Percentiles rank a stretch among this genome's conserved stretches.
phyloP scores from a whole-genome alignment of 2,113 vertebrate species.

The Chitala chitala region DNA sequence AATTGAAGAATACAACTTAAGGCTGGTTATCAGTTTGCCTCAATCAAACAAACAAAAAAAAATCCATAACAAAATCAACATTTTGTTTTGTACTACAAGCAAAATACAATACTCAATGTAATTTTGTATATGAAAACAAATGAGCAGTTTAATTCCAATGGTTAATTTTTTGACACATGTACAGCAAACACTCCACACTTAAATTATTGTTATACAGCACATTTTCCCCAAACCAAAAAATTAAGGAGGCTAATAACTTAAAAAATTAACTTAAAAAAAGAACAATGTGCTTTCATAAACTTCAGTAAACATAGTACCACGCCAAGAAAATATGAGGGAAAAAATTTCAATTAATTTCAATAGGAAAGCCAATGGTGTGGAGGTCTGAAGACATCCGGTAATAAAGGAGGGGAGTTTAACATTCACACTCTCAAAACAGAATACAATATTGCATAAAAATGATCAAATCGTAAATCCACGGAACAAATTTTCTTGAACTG shows the following conservation, averaged over 20 bases:
- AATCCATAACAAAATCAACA: background rate
- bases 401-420: background rate
- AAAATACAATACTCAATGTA: slow-evolving; percentile 16
- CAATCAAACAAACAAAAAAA: background rate
- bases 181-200: slow-evolving; percentile 6
- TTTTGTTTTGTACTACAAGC: background rate
- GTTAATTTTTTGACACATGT: slow-evolving; percentile 5
- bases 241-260: slow-evolving; percentile 11
- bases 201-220: background rate
- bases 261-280: background rate
- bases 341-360: background rate
- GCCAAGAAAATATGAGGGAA: background rate
- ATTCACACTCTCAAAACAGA: slow-evolving; percentile 5
- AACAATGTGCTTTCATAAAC: slow-evolving; percentile 9
- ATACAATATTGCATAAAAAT: slow-evolving; percentile 17
- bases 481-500: background rate
- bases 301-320: background rate
- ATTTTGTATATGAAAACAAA: slow-evolving; percentile 7
- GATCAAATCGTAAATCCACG: background rate
- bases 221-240: background rate
- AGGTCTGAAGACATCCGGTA: background rate
- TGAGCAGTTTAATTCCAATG: background rate
- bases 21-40: background rate
- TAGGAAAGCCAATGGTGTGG: background rate
- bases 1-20: slow-evolving; percentile 8